Conservation (phyloP, 2,888 invertebrate genomes). For the Dicyrtoma fusca region DNA sequence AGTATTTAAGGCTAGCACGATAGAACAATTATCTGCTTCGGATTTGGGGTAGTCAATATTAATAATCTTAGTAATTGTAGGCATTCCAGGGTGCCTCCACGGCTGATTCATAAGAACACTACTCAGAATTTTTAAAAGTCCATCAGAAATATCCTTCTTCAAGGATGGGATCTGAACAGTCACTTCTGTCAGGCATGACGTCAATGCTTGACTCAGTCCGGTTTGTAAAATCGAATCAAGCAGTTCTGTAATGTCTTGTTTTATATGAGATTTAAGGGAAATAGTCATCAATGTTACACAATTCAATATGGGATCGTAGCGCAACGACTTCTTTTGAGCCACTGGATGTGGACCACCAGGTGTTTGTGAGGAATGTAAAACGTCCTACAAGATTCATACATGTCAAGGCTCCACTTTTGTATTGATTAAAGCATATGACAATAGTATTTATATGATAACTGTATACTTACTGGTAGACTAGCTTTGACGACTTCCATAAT, state of each 20-base stretch:
- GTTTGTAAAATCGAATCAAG: slow-evolving; percentile 91
- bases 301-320: slow-evolving; percentile 70
- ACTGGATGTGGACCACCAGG: slow-evolving; percentile 1
- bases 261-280: slow-evolving; percentile 78
- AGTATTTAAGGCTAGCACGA: slow-evolving; percentile 89
- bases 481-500: slow-evolving; percentile 83
- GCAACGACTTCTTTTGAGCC: slow-evolving; percentile 18
- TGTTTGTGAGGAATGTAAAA: slow-evolving; percentile 11
- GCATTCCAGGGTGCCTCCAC: slow-evolving; percentile 78
- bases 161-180: slow-evolving; percentile 84
- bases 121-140: slow-evolving; percentile 87
- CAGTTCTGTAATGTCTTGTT: slow-evolving; percentile 77
- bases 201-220: slow-evolving; percentile 86
- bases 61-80: slow-evolving; percentile 58
- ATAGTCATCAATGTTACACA: slow-evolving; percentile 90
- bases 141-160: slow-evolving; percentile 88
- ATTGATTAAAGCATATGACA: not conserved
- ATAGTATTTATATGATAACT: not conserved
- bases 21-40: slow-evolving; percentile 72
- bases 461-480: slow-evolving; percentile 69
- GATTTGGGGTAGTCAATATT: slow-evolving; percentile 59
- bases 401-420: too few species aligned
- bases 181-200: slow-evolving; percentile 86
- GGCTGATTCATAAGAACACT: slow-evolving; percentile 87
- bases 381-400: slow-evolving; percentile 15